Percentiles rank a stretch among this genome's conserved stretches.
Conservation (phyloP, 2,113 vertebrate genomes). For the Haemorhous mexicanus region DNA sequence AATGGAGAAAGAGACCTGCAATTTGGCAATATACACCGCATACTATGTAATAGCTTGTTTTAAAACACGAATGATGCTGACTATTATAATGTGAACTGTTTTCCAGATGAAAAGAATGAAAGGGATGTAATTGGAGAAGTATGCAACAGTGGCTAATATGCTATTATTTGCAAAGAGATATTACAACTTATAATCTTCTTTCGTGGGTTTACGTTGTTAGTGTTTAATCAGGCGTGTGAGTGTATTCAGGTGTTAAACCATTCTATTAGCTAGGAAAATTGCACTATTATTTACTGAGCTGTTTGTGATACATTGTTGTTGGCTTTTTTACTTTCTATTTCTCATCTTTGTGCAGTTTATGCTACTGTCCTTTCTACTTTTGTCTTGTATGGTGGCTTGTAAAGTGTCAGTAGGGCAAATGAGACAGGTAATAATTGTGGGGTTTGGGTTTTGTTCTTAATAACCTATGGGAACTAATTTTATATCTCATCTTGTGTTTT, state of each 20-base stretch:
- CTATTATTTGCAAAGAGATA: conserved; percentile 68
- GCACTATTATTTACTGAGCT: conserved; percentile 67
- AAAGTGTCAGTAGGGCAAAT: not conserved
- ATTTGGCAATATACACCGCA: conserved; percentile 47
- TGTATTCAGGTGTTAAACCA: conserved; percentile 71
- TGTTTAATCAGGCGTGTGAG: conserved; percentile 69
- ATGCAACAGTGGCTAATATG: conserved; percentile 66
- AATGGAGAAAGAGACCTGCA: conserved; percentile 14
- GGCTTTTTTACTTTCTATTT: conserved; percentile 40
- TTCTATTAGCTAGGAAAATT: conserved; percentile 60
- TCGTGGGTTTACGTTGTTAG: conserved; percentile 62
- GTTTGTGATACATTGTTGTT: conserved; percentile 47
- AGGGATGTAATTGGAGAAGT: conserved; percentile 70
- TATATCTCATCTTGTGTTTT: not conserved
- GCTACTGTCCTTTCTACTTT: conserved; percentile 48
- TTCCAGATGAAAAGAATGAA: conserved; percentile 70
- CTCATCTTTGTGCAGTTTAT: conserved; percentile 23
- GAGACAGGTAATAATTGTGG: not conserved
- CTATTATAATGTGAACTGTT: conserved; percentile 68
- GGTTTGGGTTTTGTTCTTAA: not conserved
- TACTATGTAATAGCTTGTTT: conserved; percentile 67
- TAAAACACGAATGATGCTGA: conserved; percentile 65
- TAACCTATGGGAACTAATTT: not conserved
- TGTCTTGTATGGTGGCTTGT: conserved; percentile 30
- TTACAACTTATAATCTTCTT: conserved; percentile 75